phyloP scores from a whole-genome alignment of 2,113 vertebrate species.

The Rhinogobius similis region DNA sequence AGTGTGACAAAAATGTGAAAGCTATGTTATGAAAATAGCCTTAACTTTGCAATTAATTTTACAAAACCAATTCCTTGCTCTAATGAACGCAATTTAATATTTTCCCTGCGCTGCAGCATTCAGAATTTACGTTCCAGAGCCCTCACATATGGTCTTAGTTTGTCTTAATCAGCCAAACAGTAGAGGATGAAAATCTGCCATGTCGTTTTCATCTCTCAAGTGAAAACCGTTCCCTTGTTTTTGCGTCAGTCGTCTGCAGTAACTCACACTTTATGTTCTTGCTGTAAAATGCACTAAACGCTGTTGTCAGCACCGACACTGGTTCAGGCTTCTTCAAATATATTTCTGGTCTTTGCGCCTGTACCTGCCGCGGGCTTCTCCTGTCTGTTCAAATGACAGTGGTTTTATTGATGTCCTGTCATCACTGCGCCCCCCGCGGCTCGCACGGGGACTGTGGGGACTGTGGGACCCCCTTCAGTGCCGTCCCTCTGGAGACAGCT shows the following conservation, averaged over 20 bases:
- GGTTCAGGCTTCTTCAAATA: neutral
- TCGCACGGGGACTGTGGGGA: neutral
- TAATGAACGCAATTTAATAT: neutral
- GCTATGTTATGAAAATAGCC: neutral
- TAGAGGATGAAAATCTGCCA: neutral
- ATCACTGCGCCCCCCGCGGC: neutral
- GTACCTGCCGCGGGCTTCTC: neutral
- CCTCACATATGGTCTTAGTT: neutral
- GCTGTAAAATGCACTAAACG: neutral
- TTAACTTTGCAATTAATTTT: neutral
- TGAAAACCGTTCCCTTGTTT: neutral
- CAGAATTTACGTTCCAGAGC: neutral
- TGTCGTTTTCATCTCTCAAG: neutral
- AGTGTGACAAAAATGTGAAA: neutral
- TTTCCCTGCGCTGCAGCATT: neutral
- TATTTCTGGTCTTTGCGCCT: neutral
- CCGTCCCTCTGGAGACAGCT: neutral
- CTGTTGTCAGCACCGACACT: neutral
- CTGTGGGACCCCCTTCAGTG: neutral
- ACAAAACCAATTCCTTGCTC: neutral
- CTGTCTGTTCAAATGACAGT: neutral
- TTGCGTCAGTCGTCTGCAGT: neutral
- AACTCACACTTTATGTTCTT: conserved; percentile 9
- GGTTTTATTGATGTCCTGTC: neutral
- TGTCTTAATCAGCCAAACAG: neutral